Percentiles rank a stretch among this genome's conserved stretches.
These are phyloP conservation scores for Tupaia tana DNA, from an alignment of 2,113 vertebrate species.

Conservation along the genomic window DNA sequence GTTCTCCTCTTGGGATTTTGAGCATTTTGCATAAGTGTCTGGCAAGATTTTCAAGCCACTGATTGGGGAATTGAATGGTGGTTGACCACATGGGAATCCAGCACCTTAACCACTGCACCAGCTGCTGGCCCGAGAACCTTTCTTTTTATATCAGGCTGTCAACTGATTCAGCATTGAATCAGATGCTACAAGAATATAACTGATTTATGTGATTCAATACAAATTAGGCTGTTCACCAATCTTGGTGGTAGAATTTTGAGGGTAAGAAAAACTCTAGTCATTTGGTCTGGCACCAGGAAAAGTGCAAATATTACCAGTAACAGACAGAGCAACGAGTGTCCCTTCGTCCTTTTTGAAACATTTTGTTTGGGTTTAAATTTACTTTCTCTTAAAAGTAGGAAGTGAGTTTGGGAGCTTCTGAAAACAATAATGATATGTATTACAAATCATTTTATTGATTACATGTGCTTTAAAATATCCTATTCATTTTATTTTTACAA, in stretches of 20 bases:
- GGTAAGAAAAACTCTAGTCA: background rate
- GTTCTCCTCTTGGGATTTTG: too few relatives aligned
- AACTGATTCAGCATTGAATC: background rate
- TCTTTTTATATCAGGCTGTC: background rate
- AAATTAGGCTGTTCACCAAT: constrained; percentile 20
- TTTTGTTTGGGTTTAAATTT: constrained; percentile 1
- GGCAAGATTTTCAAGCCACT: too few relatives aligned
- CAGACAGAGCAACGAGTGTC: background rate
- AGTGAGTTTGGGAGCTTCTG: constrained; percentile 34
- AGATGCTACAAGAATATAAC: constrained; percentile 33
- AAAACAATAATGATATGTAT: constrained; percentile 2
- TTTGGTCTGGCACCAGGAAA: background rate
- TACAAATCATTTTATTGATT: background rate
- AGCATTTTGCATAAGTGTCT: too few relatives aligned
- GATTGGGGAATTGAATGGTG: too few relatives aligned
- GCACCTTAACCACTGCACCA: too few relatives aligned
- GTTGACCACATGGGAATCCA: too few relatives aligned
- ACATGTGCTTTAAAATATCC: background rate
- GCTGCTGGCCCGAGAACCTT: background rate
- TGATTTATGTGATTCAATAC: background rate
- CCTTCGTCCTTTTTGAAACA: background rate
- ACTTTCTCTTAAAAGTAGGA: background rate
- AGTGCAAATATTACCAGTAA: background rate
- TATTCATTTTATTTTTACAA: constrained; percentile 49
- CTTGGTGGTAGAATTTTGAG: constrained; percentile 21